These are phyloP conservation scores for Nomada ferruginata DNA, from an alignment of 2,888 invertebrate genomes.

Conservation along the genomic window DNA sequence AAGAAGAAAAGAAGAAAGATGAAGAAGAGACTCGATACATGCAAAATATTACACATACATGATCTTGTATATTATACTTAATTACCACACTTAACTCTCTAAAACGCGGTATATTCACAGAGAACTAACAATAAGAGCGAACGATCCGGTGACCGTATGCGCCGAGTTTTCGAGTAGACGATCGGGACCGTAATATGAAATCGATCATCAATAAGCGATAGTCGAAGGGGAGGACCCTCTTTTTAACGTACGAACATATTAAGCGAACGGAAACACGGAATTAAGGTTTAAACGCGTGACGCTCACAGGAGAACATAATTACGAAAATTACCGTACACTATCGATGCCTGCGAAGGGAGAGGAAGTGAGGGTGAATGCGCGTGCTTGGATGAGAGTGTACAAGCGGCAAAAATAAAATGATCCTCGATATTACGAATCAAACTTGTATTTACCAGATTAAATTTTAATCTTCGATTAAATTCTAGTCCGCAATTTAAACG, in stretches of 20 bases:
- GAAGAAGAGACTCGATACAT: slow-evolving; percentile 64
- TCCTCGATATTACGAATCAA: slow-evolving; percentile 82
- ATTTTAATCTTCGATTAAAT: slow-evolving; percentile 83
- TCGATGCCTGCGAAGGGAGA: slow-evolving; percentile 61
- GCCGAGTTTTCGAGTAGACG: slow-evolving; percentile 45
- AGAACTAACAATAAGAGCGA: slow-evolving; percentile 43
- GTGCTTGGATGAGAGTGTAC: slow-evolving; percentile 53
- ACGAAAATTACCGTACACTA: slow-evolving; percentile 64
- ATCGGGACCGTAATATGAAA: slow-evolving; percentile 3
- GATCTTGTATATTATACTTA: slow-evolving; percentile 81
- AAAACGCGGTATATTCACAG: slow-evolving; percentile 76
- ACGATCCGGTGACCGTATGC: slow-evolving; percentile 38
- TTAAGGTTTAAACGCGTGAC: slow-evolving; percentile 44
- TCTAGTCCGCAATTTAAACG: slow-evolving; percentile 81
- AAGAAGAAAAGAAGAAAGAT: slow-evolving; percentile 28
- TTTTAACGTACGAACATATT: slow-evolving; percentile 8
- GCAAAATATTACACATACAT: slow-evolving; percentile 70
- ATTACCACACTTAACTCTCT: slow-evolving; percentile 81
- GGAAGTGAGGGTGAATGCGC: slow-evolving; percentile 43
- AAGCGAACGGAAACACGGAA: slow-evolving; percentile 44
- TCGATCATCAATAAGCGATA: slow-evolving; percentile 2
- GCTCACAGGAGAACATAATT: slow-evolving; percentile 57
- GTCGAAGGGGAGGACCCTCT: background rate
- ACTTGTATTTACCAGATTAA: slow-evolving; percentile 83
- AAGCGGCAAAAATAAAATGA: slow-evolving; percentile 69